Evolutionary conservation across 2,888 invertebrate species (phyloP).

Genomic region (Phortica okadai): DNA sequence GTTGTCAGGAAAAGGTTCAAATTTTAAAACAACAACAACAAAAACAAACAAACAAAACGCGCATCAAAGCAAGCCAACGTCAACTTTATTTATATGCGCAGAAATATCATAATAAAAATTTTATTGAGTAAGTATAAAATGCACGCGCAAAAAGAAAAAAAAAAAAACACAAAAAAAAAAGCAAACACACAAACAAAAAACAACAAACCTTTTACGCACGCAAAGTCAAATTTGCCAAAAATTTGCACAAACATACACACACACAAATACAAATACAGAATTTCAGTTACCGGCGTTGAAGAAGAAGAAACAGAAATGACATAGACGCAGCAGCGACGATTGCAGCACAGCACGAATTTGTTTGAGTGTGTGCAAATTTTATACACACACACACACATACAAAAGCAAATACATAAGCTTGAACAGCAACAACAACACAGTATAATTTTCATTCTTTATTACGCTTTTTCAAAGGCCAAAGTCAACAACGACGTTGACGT

Average conservation of each 20-base stretch:
- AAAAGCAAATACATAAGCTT: background rate
- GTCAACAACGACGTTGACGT: slow-evolving; percentile 20
- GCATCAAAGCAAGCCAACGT: too few relatives aligned
- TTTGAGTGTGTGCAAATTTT: background rate
- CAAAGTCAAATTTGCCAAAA: slow-evolving; percentile 11
- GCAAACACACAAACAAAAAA: slow-evolving; percentile 5
- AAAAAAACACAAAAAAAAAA: slow-evolving; percentile 37
- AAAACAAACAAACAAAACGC: background rate
- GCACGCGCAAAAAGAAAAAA: slow-evolving; percentile 36
- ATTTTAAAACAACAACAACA: slow-evolving; percentile 10
- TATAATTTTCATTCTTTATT: background rate
- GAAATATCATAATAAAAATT: slow-evolving; percentile 73
- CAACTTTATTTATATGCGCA: too few relatives aligned
- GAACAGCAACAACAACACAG: slow-evolving; percentile 9
- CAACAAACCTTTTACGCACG: slow-evolving; percentile 14
- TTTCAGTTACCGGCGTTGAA: background rate
- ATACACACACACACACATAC: background rate
- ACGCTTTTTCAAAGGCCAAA: slow-evolving; percentile 29
- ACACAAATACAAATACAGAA: background rate
- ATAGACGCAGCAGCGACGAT: background rate
- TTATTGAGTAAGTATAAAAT: slow-evolving; percentile 72
- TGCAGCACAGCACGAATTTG: background rate
- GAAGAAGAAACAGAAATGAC: background rate
- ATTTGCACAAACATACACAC: background rate
- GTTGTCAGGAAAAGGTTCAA: background rate